Percentiles rank a stretch among this genome's conserved stretches.
Conservation (phyloP, 2,113 vertebrate genomes). For the Galbula dea region DNA sequence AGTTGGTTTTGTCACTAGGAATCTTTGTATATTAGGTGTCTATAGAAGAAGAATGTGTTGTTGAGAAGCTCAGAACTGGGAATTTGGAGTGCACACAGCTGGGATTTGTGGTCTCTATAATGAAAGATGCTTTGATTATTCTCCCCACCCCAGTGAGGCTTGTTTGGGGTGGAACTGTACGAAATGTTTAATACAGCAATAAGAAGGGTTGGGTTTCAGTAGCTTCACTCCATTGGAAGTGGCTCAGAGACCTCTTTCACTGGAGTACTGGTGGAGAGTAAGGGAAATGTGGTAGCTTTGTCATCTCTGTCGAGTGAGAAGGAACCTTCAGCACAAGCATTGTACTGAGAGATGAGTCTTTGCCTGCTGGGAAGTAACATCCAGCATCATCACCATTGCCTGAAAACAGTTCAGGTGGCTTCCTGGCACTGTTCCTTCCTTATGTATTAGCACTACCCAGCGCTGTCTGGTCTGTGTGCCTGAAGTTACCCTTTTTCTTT, state of each 20-base stretch:
- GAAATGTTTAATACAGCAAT: neutral
- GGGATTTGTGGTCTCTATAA: conserved; percentile 11
- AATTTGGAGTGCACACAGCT: neutral
- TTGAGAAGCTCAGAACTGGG: neutral
- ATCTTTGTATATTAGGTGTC: neutral
- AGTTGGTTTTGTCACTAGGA: neutral
- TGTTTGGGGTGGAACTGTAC: neutral
- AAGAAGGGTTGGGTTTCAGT: neutral
- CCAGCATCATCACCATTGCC: neutral
- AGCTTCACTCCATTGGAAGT: neutral
- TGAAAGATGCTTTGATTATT: neutral
- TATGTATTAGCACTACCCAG: neutral
- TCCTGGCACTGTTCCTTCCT: neutral
- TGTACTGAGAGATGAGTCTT: neutral
- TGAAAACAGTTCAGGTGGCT: neutral
- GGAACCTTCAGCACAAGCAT: neutral
- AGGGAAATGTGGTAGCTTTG: neutral
- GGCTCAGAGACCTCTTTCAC: neutral
- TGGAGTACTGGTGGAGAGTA: neutral
- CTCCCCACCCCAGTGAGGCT: neutral
- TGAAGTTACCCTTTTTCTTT: neutral
- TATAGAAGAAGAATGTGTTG: neutral
- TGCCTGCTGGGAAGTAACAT: neutral
- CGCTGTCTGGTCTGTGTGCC: neutral
- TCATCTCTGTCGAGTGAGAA: neutral